Base-by-base conservation (phyloP, 2,888 invertebrate genomes). In the Drosophila meridionalis region DNA sequence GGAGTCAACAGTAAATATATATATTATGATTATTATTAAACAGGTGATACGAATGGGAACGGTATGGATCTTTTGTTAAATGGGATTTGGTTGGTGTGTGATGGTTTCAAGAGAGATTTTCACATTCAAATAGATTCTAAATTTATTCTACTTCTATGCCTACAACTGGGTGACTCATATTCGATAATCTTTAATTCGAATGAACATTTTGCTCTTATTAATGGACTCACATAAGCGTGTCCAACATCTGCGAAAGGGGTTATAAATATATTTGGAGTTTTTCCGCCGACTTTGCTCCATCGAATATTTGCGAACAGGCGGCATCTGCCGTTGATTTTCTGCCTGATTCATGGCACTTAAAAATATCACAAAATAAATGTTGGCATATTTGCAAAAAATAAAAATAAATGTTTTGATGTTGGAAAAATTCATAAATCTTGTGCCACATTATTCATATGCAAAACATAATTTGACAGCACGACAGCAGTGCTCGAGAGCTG, bases 201-300 rank as follows among this genome's bases (percentile, higher is more conserved):
- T 36, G 32, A 26, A 34, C n/a, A 45, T 60, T 52, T 53, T 32
- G 0, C 50, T 9, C 32, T 50, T 66, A 63, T 68, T 73, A 52
- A 73, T 71, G 71, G 69, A 68, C 76, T 78, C 77, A 73, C 34
- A 75, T 79, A 83, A 89, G 87, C 89, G 85, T 87, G 73, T 77
- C 77, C 69, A 67, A 76, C 42, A 69, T 64, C 71, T 60, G 34
- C 53, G 28, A 57, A 73, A 67, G 76, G 72, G 77, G 45, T 69
- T 73, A 68, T 55, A 50, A 47, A 64, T 63, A 57, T 36, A 40
- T 71, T 58, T 26, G 26, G 34, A 26, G 36, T 45, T 30, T 36
- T 9, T 5, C 2, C 28, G 55, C 14, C 28, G n/a, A 56, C 42
- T n/a, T 57, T 42, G 36, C 36, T 47, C 63, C 38, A 61, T 67